Conservation (phyloP, 2,888 invertebrate species). For the Platycheirus albimanus region DNA sequence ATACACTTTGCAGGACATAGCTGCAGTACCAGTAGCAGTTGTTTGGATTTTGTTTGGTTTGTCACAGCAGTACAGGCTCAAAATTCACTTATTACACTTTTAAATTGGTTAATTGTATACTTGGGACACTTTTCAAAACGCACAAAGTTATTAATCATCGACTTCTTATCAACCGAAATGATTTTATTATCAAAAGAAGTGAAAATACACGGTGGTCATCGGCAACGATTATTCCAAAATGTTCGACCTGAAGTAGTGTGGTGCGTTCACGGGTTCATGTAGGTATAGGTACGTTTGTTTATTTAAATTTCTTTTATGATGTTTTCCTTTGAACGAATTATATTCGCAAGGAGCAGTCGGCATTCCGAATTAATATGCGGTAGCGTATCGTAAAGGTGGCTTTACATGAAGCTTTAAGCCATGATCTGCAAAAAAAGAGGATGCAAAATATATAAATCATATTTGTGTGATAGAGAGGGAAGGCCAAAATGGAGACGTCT, state of each 20-base stretch:
- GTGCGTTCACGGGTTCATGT: too few species aligned
- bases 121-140: not conserved
- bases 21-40: not conserved
- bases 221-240: conserved; percentile 29
- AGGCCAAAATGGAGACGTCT: too few species aligned
- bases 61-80: not conserved
- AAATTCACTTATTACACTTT: not conserved
- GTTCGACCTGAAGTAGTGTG: not conserved
- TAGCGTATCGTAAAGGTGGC: too few species aligned
- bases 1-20: conserved; percentile 37
- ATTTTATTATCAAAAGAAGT: conserved; percentile 34
- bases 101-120: conserved; percentile 1
- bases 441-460: too few species aligned
- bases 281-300: conserved; percentile 19
- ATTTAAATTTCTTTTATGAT: too few species aligned
- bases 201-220: not conserved
- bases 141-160: conserved; percentile 11
- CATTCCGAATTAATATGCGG: too few species aligned
- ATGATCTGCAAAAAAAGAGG: too few species aligned
- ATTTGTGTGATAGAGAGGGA: too few species aligned
- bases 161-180: conserved; percentile 31
- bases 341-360: too few species aligned
- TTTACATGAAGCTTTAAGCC: too few species aligned
- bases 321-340: too few species aligned
- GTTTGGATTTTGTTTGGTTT: conserved; percentile 10